Evolutionary conservation across 64 coral and sea anemone species (phyloP).

Genomic region (Catalaphyllia jardinei): DNA sequence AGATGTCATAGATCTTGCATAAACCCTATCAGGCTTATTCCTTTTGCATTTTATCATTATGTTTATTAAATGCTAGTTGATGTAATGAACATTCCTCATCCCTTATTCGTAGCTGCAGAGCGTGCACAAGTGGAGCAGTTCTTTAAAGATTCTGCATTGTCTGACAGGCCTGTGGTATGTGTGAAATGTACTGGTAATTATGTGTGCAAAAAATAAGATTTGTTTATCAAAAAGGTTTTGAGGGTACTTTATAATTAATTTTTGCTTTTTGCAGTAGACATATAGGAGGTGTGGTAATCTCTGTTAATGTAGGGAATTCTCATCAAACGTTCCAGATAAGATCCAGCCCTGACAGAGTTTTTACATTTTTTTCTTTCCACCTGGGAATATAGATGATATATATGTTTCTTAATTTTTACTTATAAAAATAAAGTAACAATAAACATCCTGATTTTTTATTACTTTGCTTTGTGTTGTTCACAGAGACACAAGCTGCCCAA

Average conservation of each 20-base stretch:
- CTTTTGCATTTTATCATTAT: neutral
- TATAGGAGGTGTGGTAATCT: neutral
- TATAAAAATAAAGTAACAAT: neutral
- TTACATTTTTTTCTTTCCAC: too few species aligned
- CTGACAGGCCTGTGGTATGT: constrained; percentile 90
- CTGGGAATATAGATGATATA: too few species aligned
- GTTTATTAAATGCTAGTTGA: neutral
- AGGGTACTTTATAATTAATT: too few species aligned
- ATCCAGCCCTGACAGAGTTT: too few species aligned
- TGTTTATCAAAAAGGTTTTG: too few species aligned
- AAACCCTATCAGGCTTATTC: neutral
- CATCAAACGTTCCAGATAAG: too few species aligned
- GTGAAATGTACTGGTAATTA: too few species aligned
- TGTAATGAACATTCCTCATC: neutral
- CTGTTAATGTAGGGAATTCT: neutral
- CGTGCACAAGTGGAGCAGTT: constrained; percentile 88
- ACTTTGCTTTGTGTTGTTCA: neutral
- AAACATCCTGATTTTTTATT: neutral
- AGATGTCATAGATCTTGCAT: neutral
- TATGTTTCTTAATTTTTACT: too few species aligned
- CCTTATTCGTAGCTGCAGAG: constrained; percentile 74
- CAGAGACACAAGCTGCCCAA: constrained; percentile 96
- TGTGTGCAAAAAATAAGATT: too few species aligned
- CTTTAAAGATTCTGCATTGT: constrained; percentile 82
- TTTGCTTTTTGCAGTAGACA: too few species aligned